Evolutionary conservation across 30 jellyfish, hydroid and myxozoan species (phyloP).

Genomic region (Turritopsis rubra): DNA sequence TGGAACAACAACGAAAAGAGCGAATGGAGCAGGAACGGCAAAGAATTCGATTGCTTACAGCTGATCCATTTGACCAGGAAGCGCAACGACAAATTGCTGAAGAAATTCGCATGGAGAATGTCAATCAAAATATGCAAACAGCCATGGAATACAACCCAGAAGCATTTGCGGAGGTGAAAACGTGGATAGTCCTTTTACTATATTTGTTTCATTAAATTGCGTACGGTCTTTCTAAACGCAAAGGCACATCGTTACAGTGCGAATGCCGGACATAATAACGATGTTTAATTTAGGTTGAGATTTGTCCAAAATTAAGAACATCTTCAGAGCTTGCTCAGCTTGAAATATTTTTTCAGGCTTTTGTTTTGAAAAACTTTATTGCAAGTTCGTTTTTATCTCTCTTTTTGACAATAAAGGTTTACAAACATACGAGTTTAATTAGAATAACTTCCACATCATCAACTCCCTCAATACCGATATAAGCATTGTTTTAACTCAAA

Average conservation of each 20-base stretch:
- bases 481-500: too few species aligned
- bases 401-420: too few species aligned
- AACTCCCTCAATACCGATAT: too few species aligned
- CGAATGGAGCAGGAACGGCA: slow-evolving; percentile 67
- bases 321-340: too few species aligned
- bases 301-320: too few species aligned
- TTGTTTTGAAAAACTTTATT: too few species aligned
- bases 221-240: background rate
- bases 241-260: background rate
- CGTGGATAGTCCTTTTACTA: background rate
- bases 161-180: slow-evolving; percentile 69
- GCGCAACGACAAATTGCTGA: slow-evolving; percentile 86
- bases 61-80: slow-evolving; percentile 93
- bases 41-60: slow-evolving; percentile 79
- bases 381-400: too few species aligned
- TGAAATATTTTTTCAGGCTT: too few species aligned
- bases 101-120: slow-evolving; percentile 94
- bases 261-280: too few species aligned
- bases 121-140: slow-evolving; percentile 92
- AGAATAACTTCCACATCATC: too few species aligned
- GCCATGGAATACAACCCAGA: slow-evolving; percentile 99
- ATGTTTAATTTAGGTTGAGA: too few species aligned
- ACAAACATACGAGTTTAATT: too few species aligned
- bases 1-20: slow-evolving; percentile 77
- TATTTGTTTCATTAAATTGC: background rate